Conservation (phyloP, 1,140 invertebrate genomes). For the Hypsibius dujardini region DNA sequence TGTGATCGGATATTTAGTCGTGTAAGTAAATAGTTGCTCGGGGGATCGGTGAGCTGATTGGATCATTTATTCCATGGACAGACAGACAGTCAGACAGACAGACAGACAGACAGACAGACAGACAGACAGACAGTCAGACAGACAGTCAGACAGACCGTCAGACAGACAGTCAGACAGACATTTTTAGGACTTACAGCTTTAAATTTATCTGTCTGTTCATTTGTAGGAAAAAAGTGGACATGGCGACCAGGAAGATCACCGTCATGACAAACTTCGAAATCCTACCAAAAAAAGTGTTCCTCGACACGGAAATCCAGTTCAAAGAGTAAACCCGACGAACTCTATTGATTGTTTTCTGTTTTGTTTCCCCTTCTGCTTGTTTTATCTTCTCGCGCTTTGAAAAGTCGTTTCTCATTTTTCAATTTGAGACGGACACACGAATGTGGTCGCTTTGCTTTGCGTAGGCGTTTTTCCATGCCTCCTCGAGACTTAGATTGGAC, state of each 20-base stretch:
- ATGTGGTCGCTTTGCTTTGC: no score
- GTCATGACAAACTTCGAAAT: constrained; percentile 3
- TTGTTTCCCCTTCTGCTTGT: background rate
- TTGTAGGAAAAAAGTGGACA: constrained; percentile 10
- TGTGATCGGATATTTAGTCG: constrained; percentile 11
- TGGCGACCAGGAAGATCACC: background rate
- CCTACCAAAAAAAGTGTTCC: constrained; percentile 10
- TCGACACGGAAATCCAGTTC: background rate
- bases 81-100: no score
- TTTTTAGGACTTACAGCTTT: background rate
- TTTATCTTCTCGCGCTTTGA: background rate
- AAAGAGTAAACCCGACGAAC: background rate
- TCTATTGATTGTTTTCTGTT: no score
- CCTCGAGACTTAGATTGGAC: no score
- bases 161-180: no score
- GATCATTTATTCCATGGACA: background rate
- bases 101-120: no score
- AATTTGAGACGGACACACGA: no score
- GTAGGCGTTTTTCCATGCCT: no score
- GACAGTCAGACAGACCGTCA: no score
- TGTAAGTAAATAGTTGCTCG: background rate
- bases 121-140: no score
- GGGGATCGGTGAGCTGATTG: background rate
- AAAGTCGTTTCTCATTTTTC: no score
- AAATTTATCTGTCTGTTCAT: background rate